Evolutionary conservation across 2,113 vertebrate species (phyloP).

Genomic region (Seriola dumerili): DNA sequence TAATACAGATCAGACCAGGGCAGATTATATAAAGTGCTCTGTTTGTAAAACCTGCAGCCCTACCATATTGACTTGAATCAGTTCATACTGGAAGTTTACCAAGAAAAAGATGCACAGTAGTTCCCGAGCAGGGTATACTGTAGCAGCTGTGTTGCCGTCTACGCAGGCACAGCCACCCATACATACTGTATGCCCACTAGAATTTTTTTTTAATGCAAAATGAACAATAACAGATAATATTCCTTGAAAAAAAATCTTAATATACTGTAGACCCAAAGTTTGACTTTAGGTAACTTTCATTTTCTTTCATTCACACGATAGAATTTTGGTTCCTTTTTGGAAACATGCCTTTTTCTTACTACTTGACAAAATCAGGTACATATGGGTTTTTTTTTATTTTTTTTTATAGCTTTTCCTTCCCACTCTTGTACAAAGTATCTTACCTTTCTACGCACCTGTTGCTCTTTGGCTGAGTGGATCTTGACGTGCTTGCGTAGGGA

Average conservation of each 20-base stretch:
- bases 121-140: neutral
- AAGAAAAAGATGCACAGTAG: slow-evolving; percentile 25
- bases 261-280: neutral
- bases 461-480: slow-evolving; percentile 97
- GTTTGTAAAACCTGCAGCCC: slow-evolving; percentile 32
- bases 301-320: neutral
- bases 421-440: slow-evolving; percentile 56
- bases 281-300: neutral
- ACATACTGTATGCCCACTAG: neutral
- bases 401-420: neutral
- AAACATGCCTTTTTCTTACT: neutral
- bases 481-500: slow-evolving; percentile 98
- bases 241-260: neutral
- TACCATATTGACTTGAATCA: slow-evolving; percentile 19
- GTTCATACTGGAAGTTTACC: slow-evolving; percentile 3
- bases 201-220: slow-evolving; percentile 10
- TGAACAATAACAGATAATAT: neutral
- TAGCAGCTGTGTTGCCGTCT: neutral
- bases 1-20: slow-evolving; percentile 53
- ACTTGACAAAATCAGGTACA: neutral
- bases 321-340: neutral
- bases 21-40: slow-evolving; percentile 29
- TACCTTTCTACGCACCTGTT: slow-evolving; percentile 98
- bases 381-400: neutral
- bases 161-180: neutral